Conservation (phyloP, 2,113 vertebrate genomes). For the Bettongia penicillata region DNA sequence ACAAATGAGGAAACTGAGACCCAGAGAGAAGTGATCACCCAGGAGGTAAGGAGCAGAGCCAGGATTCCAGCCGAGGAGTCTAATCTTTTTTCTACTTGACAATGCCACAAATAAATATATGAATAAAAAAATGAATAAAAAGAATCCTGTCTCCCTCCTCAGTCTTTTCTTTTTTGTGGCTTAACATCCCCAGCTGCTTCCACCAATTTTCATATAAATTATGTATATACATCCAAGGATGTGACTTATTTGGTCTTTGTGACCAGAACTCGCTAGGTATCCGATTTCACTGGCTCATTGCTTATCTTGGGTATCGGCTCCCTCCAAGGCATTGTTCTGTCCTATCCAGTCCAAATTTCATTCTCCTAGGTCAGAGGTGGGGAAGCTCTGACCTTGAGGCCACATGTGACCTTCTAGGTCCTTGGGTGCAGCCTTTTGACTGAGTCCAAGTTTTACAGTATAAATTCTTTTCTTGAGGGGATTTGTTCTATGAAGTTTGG, state of each 20-base stretch:
- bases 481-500: too few relatives aligned
- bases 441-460: too few relatives aligned
- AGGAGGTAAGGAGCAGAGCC: not conserved
- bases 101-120: not conserved
- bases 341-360: not conserved
- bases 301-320: not conserved
- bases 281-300: not conserved
- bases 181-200: not conserved
- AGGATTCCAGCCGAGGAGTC: not conserved
- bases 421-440: too few relatives aligned
- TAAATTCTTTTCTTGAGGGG: too few relatives aligned
- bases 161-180: not conserved
- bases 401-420: too few relatives aligned
- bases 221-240: not conserved
- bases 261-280: not conserved
- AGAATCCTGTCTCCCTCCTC: not conserved
- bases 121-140: not conserved
- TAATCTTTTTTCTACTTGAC: not conserved
- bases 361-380: not conserved
- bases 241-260: not conserved
- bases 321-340: not conserved
- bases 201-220: not conserved
- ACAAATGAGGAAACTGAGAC: too few relatives aligned
- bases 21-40: not conserved
- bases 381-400: too few relatives aligned